Conservation (phyloP, 2,888 invertebrate genomes). For the Drosophila trichaetosa region DNA sequence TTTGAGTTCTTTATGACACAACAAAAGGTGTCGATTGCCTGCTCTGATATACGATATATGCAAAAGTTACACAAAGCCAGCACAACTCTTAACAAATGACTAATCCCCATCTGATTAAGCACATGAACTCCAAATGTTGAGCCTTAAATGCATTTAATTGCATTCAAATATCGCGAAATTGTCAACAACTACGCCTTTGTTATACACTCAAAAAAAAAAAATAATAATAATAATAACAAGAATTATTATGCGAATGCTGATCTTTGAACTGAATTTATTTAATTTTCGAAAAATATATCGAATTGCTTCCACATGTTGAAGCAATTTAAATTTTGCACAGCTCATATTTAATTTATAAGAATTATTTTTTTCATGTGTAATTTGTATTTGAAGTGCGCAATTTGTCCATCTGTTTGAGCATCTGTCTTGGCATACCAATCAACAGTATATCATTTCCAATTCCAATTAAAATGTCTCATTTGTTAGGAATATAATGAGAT, state of each 20-base stretch:
- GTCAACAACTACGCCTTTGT: neutral
- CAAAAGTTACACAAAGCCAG: neutral
- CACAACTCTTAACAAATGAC: conserved; percentile 20
- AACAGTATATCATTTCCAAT: neutral
- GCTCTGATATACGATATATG: conserved; percentile 3
- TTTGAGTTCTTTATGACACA: conserved; percentile 19
- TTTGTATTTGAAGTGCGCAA: neutral
- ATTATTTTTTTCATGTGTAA: neutral
- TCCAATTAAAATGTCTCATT: neutral
- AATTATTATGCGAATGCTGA: neutral
- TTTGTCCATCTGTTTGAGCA: neutral
- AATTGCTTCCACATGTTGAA: neutral
- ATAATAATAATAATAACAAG: neutral
- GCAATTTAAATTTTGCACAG: neutral
- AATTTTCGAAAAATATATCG: neutral
- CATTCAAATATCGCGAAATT: neutral
- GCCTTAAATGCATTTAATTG: neutral
- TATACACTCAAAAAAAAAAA: neutral
- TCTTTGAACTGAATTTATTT: neutral
- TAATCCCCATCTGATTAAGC: conserved; percentile 12
- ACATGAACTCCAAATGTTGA: neutral
- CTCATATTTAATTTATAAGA: neutral
- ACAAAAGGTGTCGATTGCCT: conserved; percentile 28
- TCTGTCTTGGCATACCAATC: neutral
- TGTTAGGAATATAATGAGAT: neutral